Evolutionary conservation across 2,888 invertebrate genomes (phyloP).

Genomic region (Drosophila anomelani): DNA sequence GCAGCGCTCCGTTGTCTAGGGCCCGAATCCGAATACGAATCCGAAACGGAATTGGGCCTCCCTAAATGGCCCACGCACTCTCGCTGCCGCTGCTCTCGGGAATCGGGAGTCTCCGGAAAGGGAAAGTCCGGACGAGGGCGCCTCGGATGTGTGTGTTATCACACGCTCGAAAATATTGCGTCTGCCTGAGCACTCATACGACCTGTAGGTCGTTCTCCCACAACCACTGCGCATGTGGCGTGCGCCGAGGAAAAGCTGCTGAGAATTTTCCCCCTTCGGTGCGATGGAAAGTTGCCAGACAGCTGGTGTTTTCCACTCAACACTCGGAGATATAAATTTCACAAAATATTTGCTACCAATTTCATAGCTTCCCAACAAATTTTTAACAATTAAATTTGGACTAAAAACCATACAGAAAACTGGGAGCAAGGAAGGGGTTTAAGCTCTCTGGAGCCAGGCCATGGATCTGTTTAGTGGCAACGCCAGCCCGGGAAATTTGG

Average conservation of each 20-base stretch:
- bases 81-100: constrained; percentile 7
- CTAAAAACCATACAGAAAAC: not conserved
- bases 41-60: constrained; percentile 24
- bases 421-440: not conserved
- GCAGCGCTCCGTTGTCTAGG: constrained; percentile 70
- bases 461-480: constrained; percentile 63
- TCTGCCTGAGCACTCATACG: constrained; percentile 67
- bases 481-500: constrained; percentile 70
- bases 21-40: constrained; percentile 30
- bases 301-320: constrained; percentile 15
- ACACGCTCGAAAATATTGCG: constrained; percentile 75
- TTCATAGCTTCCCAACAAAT: not conserved
- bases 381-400: not conserved
- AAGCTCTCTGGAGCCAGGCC: not conserved
- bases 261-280: constrained; percentile 58
- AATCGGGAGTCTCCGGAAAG: constrained; percentile 20
- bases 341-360: not conserved
- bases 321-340: not conserved
- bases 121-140: constrained; percentile 55
- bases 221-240: constrained; percentile 53
- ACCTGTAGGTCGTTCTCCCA: constrained; percentile 61
- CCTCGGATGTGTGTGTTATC: constrained; percentile 59
- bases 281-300: constrained; percentile 62
- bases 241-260: constrained; percentile 45
- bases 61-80: constrained; percentile 49